Base-by-base conservation (phyloP, 2,888 invertebrate genomes). In the Parascotia fuliginaria region DNA sequence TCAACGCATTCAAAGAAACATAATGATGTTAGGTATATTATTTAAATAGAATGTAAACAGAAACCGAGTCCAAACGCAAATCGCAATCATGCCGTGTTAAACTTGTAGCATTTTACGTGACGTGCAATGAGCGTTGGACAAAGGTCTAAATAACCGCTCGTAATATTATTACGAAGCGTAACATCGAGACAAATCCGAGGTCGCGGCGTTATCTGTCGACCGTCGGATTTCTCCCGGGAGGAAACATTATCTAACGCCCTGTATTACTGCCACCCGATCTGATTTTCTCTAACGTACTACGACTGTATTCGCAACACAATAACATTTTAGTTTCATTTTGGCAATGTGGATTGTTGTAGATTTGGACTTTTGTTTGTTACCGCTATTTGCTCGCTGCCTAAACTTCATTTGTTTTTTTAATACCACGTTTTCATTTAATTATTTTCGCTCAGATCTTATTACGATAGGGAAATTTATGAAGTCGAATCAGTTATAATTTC, bases 171-270 rank as follows among this genome's bases (percentile, higher is more conserved):
- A 73, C 68, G 57, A 49, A 60, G 60, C 57, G 73, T 70, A 67
- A 70, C 69, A 74, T 64, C 56, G 61, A 73, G 78, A 81, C 83
- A 82, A 85, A 83, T 83, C 81, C 73, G 79, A 81, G 82, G 82
- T 81, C 82, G 73, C 67, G 73, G 68, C 59, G 67, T 83, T 85
- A 84, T 83, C 84, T 78, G 65, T 59, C 67, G 68, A 65, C 69
- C 68, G 69, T 66, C 59, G 77, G 73, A 76, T 70, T 73, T 61
- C 70, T 75, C 83, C 79, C 78, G 50, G 55, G 78, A 78, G 83
- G 78, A 79, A 79, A 78, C 81, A 81, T 83, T 85, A 84, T 83
- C 83, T 77, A 70, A 73, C 74, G 64, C 75, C 74, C 76, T 67
- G 76, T 81, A 79, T 76, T 77, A 76, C 77, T 65, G 70, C 69